These are phyloP conservation scores for Eupithecia pulchellata DNA, from an alignment of 2,888 invertebrate species.

Conservation along the genomic window DNA sequence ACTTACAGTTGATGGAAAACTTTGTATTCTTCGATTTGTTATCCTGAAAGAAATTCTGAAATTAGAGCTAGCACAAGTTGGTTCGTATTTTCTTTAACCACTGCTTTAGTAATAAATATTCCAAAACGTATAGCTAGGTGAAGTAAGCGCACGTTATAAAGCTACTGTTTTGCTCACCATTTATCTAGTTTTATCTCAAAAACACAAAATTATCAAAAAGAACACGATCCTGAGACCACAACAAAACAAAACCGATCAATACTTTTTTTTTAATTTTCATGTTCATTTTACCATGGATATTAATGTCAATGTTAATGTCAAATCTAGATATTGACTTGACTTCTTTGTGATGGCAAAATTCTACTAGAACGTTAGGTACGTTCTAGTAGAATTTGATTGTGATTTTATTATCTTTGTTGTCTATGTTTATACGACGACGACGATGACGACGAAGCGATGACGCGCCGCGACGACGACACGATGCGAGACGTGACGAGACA, in stretches of 20 bases:
- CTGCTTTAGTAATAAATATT: neutral
- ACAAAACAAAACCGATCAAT: constrained; percentile 31
- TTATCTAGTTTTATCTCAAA: constrained; percentile 21
- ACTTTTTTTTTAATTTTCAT: neutral
- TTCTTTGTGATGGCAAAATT: neutral
- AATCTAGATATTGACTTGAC: too few species aligned
- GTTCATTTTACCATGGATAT: neutral
- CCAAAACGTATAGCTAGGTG: neutral
- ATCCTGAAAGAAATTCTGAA: constrained; percentile 17
- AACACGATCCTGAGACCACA: constrained; percentile 11
- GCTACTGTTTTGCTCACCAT: constrained; percentile 25
- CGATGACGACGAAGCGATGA: too few species aligned
- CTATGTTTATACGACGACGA: too few species aligned
- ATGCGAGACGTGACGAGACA: too few species aligned
- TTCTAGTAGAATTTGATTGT: too few species aligned
- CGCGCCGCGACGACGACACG: too few species aligned
- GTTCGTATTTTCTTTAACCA: constrained; percentile 12
- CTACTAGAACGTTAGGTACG: too few species aligned
- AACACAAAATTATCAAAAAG: constrained; percentile 9
- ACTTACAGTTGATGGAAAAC: constrained; percentile 32
- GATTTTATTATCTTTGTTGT: too few species aligned
- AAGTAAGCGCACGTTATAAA: neutral
- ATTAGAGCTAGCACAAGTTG: neutral
- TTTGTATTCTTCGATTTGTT: constrained; percentile 26
- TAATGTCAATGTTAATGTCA: neutral